Evolutionary conservation across 1,140 invertebrate species (phyloP), one percentile per base, ranked within the genome.

Genomic region (Metaphire vulgaris): DNA sequence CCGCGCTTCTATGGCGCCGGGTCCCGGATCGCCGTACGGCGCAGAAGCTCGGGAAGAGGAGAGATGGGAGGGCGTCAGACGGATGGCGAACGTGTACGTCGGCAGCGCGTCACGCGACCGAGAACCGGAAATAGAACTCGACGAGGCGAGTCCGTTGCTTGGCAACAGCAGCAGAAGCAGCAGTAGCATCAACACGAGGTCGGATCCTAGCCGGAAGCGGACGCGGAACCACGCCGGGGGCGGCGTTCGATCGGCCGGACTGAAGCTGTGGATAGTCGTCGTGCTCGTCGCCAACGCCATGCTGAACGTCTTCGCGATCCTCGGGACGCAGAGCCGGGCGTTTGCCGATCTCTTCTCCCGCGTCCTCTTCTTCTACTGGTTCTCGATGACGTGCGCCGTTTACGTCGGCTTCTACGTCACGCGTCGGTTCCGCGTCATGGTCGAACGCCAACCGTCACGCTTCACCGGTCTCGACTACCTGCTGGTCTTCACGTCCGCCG

Each of bases 381-480:
- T 56, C n/a, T 41, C 41, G 16, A 73, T 56, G 41, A 12, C 41
- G 6, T 21, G 6, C 6, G 41, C 41, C 41, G 41, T 56, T 56
- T 6, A 21, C 41, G 41, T 56, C 41, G 41, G 41, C 6, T 56
- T 56, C 41, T 21, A 56, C 41, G 41, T 56, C 41, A 56, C 6
- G 6, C 6, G 41, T 12, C 41, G 41, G 21, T 56, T 56, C 21
- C 6, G 6, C 41, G 41, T 56, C 6, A 6, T 6, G 41, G 6
- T 6, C n/a, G 34, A 73, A 28, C n/a, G n/a, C n/a, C 32, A 71
- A 71, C 15, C 32, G 41, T 41, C 33, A 41, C 28, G 1, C 12
- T 73, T 73, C 41, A 34, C 32, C 32, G 34, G 72, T 56, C 41
- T 73, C 16, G 34, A 73, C 32, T 73, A 73, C 33, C 72, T 73